These are phyloP conservation scores for Xestia c-nigrum DNA, from an alignment of 2,888 invertebrate species.

Conservation along the genomic window DNA sequence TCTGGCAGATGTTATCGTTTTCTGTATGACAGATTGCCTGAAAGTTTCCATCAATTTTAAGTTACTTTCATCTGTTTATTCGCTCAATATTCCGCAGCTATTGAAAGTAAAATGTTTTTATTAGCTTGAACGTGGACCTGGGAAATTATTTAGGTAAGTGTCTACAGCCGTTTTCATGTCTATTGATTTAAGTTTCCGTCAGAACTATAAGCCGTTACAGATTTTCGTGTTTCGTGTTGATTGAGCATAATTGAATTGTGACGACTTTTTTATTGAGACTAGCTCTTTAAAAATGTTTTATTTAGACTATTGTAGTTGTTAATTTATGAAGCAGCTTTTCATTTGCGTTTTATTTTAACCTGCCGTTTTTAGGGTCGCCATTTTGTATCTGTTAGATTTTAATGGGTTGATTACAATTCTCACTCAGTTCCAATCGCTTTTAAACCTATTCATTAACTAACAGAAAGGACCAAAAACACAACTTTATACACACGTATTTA, in stretches of 20 bases:
- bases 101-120: slow-evolving; percentile 50
- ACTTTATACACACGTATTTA: slow-evolving; percentile 15
- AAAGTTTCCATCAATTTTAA: slow-evolving; percentile 66
- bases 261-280: background rate
- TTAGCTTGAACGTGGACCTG: slow-evolving; percentile 16
- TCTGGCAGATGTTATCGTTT: slow-evolving; percentile 55
- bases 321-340: background rate
- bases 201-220: slow-evolving; percentile 7
- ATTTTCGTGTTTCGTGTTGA: slow-evolving; percentile 20
- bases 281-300: background rate
- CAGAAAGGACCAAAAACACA: background rate
- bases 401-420: background rate
- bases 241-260: slow-evolving; percentile 16
- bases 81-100: slow-evolving; percentile 43
- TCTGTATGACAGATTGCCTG: slow-evolving; percentile 63
- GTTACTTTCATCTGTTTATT: slow-evolving; percentile 62
- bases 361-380: background rate
- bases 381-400: background rate
- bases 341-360: background rate
- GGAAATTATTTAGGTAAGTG: slow-evolving; percentile 11
- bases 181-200: slow-evolving; percentile 25
- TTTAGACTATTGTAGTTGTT: background rate
- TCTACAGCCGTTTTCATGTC: background rate
- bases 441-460: background rate
- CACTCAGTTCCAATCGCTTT: background rate